phyloP scores from a whole-genome alignment of 2,113 vertebrate species.

The Lepidothrix coronata region DNA sequence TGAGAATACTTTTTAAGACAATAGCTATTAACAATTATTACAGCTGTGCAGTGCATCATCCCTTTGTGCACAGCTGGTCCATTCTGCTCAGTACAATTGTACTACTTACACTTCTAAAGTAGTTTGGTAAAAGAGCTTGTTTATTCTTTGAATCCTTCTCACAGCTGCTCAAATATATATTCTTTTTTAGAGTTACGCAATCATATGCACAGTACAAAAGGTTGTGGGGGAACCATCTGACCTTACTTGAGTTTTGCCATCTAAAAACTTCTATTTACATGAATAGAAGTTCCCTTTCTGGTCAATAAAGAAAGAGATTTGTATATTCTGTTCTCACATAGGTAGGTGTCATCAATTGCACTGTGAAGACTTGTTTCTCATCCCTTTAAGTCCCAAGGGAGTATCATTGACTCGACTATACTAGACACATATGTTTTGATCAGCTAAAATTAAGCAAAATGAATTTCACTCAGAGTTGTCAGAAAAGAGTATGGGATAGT shows the following conservation, averaged over 20 bases:
- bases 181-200: background rate
- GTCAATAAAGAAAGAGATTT: background rate
- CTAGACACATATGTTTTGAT: background rate
- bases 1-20: slow-evolving; percentile 29
- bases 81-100: background rate
- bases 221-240: background rate
- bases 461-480: background rate
- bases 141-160: background rate
- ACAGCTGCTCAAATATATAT: background rate
- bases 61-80: background rate
- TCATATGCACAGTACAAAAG: background rate
- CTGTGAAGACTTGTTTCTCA: background rate
- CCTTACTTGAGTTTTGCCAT: background rate
- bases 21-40: background rate
- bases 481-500: background rate
- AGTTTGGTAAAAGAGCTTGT: background rate
- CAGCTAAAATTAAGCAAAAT: background rate
- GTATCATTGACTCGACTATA: background rate
- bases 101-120: background rate
- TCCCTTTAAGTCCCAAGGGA: background rate
- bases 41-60: background rate
- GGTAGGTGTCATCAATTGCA: background rate
- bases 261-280: background rate
- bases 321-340: background rate
- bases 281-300: background rate